Percentiles rank a stretch among this genome's conserved stretches.
phyloP scores from a whole-genome alignment of 1,140 invertebrate genomes.

The Sinonovacula constricta region DNA sequence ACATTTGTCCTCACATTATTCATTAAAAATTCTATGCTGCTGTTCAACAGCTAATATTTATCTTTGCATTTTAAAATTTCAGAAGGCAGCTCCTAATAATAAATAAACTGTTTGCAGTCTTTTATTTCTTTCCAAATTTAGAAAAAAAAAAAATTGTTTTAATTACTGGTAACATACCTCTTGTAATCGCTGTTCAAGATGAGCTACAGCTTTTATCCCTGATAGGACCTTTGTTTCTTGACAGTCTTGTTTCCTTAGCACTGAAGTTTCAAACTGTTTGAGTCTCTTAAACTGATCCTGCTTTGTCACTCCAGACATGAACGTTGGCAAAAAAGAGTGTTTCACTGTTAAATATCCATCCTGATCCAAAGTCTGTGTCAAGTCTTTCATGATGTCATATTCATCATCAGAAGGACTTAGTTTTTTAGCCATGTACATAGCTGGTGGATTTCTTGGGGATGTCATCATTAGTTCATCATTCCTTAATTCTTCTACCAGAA shows the following conservation, averaged over 20 bases:
- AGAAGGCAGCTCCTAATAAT: too few species aligned
- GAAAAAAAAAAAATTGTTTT: neutral
- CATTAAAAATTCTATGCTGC: too few species aligned
- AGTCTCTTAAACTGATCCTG: slow-evolving; percentile 73
- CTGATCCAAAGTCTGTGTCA: slow-evolving; percentile 42
- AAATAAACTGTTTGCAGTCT: too few species aligned
- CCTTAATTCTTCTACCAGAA: slow-evolving; percentile 64
- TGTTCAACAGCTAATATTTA: too few species aligned
- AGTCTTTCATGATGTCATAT: slow-evolving; percentile 52
- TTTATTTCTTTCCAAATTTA: neutral
- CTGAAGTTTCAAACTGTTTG: slow-evolving; percentile 67
- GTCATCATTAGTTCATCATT: slow-evolving; percentile 66
- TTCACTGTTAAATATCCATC: slow-evolving; percentile 51
- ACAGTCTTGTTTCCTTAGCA: slow-evolving; percentile 72
- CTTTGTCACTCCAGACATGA: slow-evolving; percentile 71
- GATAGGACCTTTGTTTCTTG: slow-evolving; percentile 70
- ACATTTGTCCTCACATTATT: too few species aligned
- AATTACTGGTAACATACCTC: slow-evolving; percentile 54
- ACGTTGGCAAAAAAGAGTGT: slow-evolving; percentile 68
- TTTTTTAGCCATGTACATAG: slow-evolving; percentile 28
- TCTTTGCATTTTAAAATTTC: too few species aligned
- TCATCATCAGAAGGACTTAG: slow-evolving; percentile 31
- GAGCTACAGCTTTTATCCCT: slow-evolving; percentile 69
- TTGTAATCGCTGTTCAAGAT: slow-evolving; percentile 69
- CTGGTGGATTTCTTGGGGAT: slow-evolving; percentile 26